Evolutionary conservation across 2,888 invertebrate species (phyloP).

Genomic region (Hypercompe scribonia): DNA sequence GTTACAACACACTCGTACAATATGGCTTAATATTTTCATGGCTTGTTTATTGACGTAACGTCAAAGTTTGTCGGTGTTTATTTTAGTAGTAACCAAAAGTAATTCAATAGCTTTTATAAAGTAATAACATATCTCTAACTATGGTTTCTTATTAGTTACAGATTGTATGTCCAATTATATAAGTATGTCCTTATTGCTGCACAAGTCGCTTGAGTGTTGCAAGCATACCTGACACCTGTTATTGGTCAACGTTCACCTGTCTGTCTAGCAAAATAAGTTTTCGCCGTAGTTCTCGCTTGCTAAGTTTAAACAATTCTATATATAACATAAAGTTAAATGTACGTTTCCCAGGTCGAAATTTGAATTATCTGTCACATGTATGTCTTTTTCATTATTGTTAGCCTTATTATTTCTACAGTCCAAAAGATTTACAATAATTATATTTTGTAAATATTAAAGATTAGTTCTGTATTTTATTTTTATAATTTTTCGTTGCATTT

Average conservation of each 20-base stretch:
- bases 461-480: background rate
- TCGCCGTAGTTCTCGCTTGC: slow-evolving; percentile 30
- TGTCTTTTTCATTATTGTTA: background rate
- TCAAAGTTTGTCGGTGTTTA: background rate
- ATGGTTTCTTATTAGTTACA: slow-evolving; percentile 34
- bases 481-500: background rate
- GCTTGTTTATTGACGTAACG: background rate
- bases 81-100: background rate
- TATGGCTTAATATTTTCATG: slow-evolving; percentile 3
- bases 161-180: slow-evolving; percentile 47
- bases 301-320: background rate
- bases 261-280: slow-evolving; percentile 45
- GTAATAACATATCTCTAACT: background rate
- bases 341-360: background rate
- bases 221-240: slow-evolving; percentile 58
- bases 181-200: slow-evolving; percentile 52
- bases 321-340: background rate
- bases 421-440: background rate
- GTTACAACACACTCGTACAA: slow-evolving; percentile 11
- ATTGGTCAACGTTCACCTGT: slow-evolving; percentile 65
- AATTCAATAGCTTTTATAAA: background rate
- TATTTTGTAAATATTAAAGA: background rate
- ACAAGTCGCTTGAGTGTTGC: slow-evolving; percentile 48
- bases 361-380: background rate
- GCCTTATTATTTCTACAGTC: no score